Evolutionary conservation across 2,113 vertebrate species (phyloP), one percentile per base, ranked within the genome.

Genomic region (Odontophorus gujanensis): DNA sequence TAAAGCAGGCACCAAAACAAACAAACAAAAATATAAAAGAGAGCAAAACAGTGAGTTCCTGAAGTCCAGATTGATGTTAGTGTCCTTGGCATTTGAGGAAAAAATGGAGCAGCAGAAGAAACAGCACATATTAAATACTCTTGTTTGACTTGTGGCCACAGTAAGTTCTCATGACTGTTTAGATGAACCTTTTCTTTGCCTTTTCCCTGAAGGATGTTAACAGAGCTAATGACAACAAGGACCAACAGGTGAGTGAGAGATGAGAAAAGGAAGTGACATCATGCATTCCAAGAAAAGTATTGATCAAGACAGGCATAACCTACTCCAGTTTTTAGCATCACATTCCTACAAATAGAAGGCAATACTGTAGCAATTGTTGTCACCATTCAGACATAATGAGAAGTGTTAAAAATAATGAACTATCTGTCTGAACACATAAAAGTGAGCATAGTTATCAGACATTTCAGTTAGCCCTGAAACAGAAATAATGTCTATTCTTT

Each of bases 351-450:
- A 87, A 89, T 21, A 94, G 40, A 91, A 87, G 76, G 28, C 63
- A 82, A 42, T 65, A 53, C 43, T 59, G 58, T 32, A 76, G 63
- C 58, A 79, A 68, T 87, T 81, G 79, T 85, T 93, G 62, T 76
- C 78, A 82, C 30, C 42, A 58, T 45, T 89, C 81, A 92, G n/a
- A 78, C 86, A 82, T 34, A 58, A 87, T 59, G 50, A 87, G 28
- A 85, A 79, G 53, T 47, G 36, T 61, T 90, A 89, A 82, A 92
- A 94, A 66, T 85, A 94, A 92, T 69, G 36, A 84, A 78, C 62
- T 87, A 66, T 30, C 58, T 72, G 22, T 72, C 43, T 85, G 45
- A 94, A 85, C 42, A 68, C 36, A 74, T 63, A 81, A 77, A 90
- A 92, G 87, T 67, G 63, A 91, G 53, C 57, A 65, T 36, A 89